phyloP scores from a whole-genome alignment of 2,113 vertebrate species.

The Caranx ignobilis region DNA sequence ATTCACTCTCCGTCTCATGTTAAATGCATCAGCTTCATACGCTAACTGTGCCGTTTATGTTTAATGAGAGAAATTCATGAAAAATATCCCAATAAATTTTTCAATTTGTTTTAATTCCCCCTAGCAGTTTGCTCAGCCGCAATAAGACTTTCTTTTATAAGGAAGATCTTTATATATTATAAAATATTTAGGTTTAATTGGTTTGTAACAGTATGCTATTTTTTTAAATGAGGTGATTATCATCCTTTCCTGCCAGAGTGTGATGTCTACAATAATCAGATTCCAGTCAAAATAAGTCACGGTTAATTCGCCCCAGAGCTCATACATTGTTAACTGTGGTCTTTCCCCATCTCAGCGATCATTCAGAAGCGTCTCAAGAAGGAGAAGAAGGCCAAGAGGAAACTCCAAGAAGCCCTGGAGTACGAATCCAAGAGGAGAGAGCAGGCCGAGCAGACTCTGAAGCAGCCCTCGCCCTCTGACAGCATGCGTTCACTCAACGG shows the following conservation, averaged over 20 bases:
- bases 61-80: conserved; percentile 84
- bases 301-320: conserved; percentile 24
- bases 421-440: conserved; percentile 98
- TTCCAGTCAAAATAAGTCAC: conserved; percentile 14
- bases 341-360: conserved; percentile 86
- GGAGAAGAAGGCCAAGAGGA: conserved; percentile 99
- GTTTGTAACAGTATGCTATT: conserved; percentile 43
- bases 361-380: conserved; percentile 99
- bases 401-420: conserved; percentile 99
- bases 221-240: conserved; percentile 33
- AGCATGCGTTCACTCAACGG: conserved; percentile 97
- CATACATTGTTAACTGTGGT: conserved; percentile 32
- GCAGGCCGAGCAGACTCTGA: conserved; percentile 95
- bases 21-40: conserved; percentile 78
- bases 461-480: conserved; percentile 96
- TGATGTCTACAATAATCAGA: conserved; percentile 14
- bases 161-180: conserved; percentile 65
- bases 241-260: conserved; percentile 14
- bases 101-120: conserved; percentile 78
- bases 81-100: conserved; percentile 81
- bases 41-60: conserved; percentile 81
- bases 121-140: conserved; percentile 74
- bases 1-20: conserved; percentile 74
- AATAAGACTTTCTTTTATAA: conserved; percentile 65
- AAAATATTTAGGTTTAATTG: conserved; percentile 74